Conservation (phyloP, 1,140 invertebrate species). For the Philotrypesis tridentata region DNA sequence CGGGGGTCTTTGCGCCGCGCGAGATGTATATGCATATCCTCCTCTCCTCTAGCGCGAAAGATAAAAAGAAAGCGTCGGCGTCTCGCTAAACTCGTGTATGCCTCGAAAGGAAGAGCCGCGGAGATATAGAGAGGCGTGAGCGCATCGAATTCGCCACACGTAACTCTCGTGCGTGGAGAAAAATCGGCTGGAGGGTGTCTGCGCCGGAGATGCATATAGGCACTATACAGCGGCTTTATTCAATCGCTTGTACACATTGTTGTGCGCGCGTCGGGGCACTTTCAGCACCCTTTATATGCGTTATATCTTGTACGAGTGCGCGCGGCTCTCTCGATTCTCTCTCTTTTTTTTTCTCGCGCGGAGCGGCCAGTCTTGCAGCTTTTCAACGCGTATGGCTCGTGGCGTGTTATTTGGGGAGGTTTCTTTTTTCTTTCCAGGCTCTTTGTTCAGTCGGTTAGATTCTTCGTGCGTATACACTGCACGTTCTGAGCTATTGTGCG, state of each 20-base stretch:
- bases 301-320: neutral
- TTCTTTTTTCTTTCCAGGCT: neutral
- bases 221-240: constrained; percentile 35
- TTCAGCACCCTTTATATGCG: constrained; percentile 41
- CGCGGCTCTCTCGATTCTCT: neutral
- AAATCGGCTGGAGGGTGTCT: constrained; percentile 1
- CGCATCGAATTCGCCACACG: constrained; percentile 27
- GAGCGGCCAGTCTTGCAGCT: no score
- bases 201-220: neutral
- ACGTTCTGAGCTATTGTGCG: no score
- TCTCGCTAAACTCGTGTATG: neutral
- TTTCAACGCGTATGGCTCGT: neutral
- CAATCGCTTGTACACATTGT: constrained; percentile 32
- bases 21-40: constrained; percentile 17
- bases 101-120: neutral
- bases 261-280: neutral
- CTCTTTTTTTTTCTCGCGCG: neutral
- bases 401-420: no score
- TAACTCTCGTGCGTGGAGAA: constrained; percentile 13
- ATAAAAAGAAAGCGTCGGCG: neutral
- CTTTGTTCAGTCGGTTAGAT: no score
- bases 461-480: no score
- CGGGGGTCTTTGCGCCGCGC: constrained; percentile 30
- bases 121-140: constrained; percentile 6
- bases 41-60: neutral